Conservation (phyloP, 1,140 invertebrate genomes). For the Phthorimaea operculella region DNA sequence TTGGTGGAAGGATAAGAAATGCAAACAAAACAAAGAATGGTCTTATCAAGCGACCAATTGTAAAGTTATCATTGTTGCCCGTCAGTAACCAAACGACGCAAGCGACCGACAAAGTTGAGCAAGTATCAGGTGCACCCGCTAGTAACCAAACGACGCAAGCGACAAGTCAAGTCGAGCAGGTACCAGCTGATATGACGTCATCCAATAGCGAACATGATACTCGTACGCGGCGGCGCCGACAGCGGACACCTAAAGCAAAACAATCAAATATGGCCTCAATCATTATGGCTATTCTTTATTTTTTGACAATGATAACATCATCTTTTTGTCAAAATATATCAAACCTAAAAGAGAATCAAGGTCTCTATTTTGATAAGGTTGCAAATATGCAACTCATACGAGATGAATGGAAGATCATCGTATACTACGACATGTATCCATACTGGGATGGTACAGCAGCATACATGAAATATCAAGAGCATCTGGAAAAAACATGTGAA, state of each 20-base stretch:
- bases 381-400: not conserved
- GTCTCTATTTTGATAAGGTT: not conserved
- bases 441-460: not conserved
- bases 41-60: not conserved
- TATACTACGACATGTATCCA: not conserved
- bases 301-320: not conserved
- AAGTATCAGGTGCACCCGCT: not conserved
- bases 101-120: not conserved
- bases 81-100: conserved; percentile 2
- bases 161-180: not conserved
- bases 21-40: not conserved
- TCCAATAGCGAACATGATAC: not conserved
- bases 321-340: not conserved
- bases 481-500: not conserved
- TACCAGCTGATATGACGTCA: not conserved
- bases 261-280: not conserved
- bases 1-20: conserved; percentile 3
- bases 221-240: not conserved
- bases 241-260: not conserved
- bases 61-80: not conserved
- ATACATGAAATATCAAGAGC: not conserved
- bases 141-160: conserved; percentile 2
- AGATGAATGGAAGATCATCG: not conserved
- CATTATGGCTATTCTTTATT: not conserved
- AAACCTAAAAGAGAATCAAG: not conserved